Conservation (phyloP, 1,140 invertebrate genomes). For the Brachionus sp. region DNA sequence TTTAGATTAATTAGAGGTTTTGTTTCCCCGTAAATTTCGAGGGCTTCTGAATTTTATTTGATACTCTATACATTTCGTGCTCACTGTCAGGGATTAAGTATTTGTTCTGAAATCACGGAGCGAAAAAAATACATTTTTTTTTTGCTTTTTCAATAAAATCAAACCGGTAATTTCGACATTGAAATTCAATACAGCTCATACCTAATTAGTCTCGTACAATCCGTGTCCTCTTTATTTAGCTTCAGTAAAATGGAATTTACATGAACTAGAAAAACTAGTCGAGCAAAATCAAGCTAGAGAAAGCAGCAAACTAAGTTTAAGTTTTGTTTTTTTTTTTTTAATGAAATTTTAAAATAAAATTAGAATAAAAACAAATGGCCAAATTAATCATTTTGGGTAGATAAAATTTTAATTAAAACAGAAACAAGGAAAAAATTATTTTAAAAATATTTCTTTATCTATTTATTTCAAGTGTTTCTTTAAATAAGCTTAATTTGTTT, state of each 20-base stretch:
- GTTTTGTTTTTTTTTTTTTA: neutral
- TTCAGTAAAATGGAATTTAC: neutral
- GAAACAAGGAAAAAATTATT: neutral
- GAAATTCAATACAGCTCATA: constrained; percentile 12
- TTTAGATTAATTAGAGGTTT: neutral
- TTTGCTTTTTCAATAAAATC: constrained; percentile 31
- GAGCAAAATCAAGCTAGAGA: neutral
- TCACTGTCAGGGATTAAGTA: neutral
- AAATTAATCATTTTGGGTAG: constrained; percentile 19
- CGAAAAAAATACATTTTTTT: neutral
- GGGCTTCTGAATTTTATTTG: constrained; percentile 1
- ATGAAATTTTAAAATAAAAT: constrained; percentile 19
- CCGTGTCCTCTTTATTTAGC: neutral
- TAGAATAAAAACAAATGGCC: constrained; percentile 1
- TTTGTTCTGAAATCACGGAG: constrained; percentile 27
- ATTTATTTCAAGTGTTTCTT: constrained; percentile 4
- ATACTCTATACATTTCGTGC: neutral
- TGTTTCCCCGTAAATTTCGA: neutral
- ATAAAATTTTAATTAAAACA: constrained; percentile 13
- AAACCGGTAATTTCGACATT: neutral
- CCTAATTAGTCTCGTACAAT: neutral
- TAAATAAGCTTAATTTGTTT: neutral
- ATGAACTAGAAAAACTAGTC: neutral
- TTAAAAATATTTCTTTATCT: neutral
- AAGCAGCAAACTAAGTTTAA: neutral